Conservation (phyloP, 2,888 invertebrate genomes). For the Drosophila affinis region DNA sequence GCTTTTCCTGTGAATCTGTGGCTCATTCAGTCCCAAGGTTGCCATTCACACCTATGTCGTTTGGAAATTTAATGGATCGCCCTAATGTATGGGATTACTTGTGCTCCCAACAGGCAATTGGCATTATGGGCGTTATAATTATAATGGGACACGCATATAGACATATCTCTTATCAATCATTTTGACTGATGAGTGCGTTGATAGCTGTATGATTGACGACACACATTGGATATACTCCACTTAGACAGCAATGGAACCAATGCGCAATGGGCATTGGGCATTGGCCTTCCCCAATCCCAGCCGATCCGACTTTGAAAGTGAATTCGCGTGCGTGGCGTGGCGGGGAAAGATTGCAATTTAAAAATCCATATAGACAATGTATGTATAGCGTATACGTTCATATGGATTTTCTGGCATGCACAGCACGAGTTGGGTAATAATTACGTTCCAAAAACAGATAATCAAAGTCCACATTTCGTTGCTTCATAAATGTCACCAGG, state of each 20-base stretch:
- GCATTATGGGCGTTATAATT: conserved; percentile 58
- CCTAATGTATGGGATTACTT: neutral
- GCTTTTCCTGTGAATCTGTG: neutral
- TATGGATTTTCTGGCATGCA: conserved; percentile 61
- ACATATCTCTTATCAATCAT: conserved; percentile 39
- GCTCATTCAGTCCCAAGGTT: neutral
- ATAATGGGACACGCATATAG: conserved; percentile 46
- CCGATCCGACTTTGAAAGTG: neutral
- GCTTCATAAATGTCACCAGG: conserved; percentile 37
- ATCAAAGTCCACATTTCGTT: conserved; percentile 68
- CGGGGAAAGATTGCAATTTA: conserved; percentile 10
- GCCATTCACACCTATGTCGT: conserved; percentile 34
- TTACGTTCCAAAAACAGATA: conserved; percentile 55
- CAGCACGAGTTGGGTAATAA: conserved; percentile 63
- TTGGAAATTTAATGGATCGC: conserved; percentile 28
- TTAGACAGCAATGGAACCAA: neutral
- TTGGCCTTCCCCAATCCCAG: neutral
- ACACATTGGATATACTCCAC: neutral
- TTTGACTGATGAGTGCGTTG: conserved; percentile 59
- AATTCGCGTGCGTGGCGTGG: conserved; percentile 30
- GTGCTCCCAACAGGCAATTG: conserved; percentile 9
- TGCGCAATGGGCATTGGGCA: conserved; percentile 1
- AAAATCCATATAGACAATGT: conserved; percentile 37
- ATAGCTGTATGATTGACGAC: conserved; percentile 49
- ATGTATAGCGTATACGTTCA: conserved; percentile 9